Base-by-base conservation (phyloP, 2,797 vertebrate species). In the Cuculus canorus region DNA sequence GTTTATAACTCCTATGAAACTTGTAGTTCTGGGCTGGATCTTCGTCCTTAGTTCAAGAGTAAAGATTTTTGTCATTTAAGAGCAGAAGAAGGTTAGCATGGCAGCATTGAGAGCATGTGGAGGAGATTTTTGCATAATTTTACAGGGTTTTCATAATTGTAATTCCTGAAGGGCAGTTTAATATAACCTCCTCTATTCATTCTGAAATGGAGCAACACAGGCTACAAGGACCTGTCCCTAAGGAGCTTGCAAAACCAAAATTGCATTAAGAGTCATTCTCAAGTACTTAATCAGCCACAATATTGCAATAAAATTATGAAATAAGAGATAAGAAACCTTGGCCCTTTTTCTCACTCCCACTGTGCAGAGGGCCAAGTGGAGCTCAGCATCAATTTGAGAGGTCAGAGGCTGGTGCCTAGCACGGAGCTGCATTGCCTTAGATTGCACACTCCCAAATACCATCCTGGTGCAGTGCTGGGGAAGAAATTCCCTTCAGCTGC, bases 271-370 rank as follows among this genome's bases (percentile, higher is more conserved):
- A 95, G 78, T 82, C 75, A 82, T 93, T 95, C 75, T 94, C 78
- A 78, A 93, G 60, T 87, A 95, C 83, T 95, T 96, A 89, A 96
- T 92, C 90, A 96, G 61, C 50, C 83, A 65, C 75, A 86, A 81
- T 85, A 95, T 95, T 96, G 88, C 86, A 95, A 87, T 93, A 89
- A 95, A 97, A 84, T 95, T 68, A 95, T 94, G 88, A 96, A 96
- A 95, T 90, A 82, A 53, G 60, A 86, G 93, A 95, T 95, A 96
- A 95, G 92, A 86, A 86, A 81, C 63, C 86, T 90, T 0, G 0
- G 35, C 39, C 66, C 39, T 76, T 79, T 96, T 95, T 87, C 82
- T 75, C 60, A 70, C 60, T 92, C 90, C 63, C 66, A 45, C 48
- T 0, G 0, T 11, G 27, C 27, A 3, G 71, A 39, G 32, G 30